A percentile compares a stretch with the other conserved stretches of the same genome.
Conservation (phyloP, 1,140 invertebrate genomes). For the Oryctes rhinoceros region DNA sequence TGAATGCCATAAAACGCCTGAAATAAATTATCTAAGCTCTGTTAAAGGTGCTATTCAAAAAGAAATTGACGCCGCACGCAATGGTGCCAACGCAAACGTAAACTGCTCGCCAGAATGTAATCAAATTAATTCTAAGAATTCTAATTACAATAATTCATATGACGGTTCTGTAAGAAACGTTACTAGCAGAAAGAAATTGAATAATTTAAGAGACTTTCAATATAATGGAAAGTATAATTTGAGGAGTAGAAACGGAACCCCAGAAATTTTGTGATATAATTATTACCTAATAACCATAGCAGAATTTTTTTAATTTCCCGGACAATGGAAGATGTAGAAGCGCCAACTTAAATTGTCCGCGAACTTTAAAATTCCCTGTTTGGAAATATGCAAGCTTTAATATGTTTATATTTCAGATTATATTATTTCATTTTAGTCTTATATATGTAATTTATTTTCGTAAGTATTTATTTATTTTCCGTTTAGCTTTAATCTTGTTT, state of each 20-base stretch:
- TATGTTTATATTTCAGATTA: too few species aligned
- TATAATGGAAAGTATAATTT: slow-evolving; percentile 21
- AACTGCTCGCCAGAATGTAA: not conserved
- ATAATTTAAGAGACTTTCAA: slow-evolving; percentile 17
- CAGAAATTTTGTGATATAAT: slow-evolving; percentile 2
- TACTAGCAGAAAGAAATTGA: slow-evolving; percentile 10
- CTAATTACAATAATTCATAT: not conserved
- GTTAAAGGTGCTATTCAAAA: not conserved
- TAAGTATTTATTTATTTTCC: too few species aligned
- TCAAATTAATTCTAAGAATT: not conserved
- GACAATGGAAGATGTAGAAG: too few species aligned
- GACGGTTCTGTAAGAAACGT: not conserved
- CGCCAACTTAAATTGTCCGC: too few species aligned
- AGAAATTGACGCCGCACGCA: not conserved
- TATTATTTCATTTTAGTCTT: too few species aligned
- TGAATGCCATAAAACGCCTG: not conserved
- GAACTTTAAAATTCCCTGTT: too few species aligned
- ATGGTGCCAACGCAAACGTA: not conserved
- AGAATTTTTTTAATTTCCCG: too few species aligned
- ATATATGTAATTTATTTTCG: too few species aligned
- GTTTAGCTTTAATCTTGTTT: too few species aligned
- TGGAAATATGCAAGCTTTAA: too few species aligned
- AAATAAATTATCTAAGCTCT: slow-evolving; percentile 5
- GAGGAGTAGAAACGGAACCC: slow-evolving; percentile 32
- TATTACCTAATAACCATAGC: not conserved